A percentile compares a stretch with the other conserved stretches of the same genome.
phyloP scores from a whole-genome alignment of 1,140 invertebrate species.

The Diorhabda sublineata region DNA sequence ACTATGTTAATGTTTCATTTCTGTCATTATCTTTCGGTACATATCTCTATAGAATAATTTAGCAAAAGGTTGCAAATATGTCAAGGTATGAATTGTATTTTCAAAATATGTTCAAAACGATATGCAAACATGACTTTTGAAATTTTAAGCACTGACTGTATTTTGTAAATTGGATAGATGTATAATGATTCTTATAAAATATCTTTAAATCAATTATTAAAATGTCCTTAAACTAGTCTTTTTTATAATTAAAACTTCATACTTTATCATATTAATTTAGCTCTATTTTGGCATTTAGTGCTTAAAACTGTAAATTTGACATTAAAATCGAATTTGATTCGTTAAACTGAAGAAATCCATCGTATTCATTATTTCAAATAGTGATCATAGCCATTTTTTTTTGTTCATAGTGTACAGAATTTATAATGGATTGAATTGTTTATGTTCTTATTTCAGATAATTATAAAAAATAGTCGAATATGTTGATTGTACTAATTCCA shows the following conservation, averaged over 20 bases:
- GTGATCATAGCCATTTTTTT: too few species aligned
- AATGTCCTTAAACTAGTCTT: neutral
- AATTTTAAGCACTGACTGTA: slow-evolving; percentile 28
- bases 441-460: too few species aligned
- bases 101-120: neutral
- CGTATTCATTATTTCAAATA: too few species aligned
- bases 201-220: slow-evolving; percentile 3
- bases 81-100: neutral
- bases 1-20: too few species aligned
- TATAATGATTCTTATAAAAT: neutral
- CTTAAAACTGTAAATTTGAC: neutral
- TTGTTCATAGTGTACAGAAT: too few species aligned
- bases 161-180: slow-evolving; percentile 24
- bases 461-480: too few species aligned
- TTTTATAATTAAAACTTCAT: neutral
- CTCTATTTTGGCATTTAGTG: neutral
- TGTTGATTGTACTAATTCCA: too few species aligned
- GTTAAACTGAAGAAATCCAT: neutral
- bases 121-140: slow-evolving; percentile 9
- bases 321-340: neutral
- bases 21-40: too few species aligned
- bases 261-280: neutral
- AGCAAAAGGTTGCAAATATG: too few species aligned
- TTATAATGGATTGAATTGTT: too few species aligned
- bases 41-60: too few species aligned